Evolutionary conservation across 2,888 invertebrate species (phyloP).

Genomic region (Lepas anatifera): DNA sequence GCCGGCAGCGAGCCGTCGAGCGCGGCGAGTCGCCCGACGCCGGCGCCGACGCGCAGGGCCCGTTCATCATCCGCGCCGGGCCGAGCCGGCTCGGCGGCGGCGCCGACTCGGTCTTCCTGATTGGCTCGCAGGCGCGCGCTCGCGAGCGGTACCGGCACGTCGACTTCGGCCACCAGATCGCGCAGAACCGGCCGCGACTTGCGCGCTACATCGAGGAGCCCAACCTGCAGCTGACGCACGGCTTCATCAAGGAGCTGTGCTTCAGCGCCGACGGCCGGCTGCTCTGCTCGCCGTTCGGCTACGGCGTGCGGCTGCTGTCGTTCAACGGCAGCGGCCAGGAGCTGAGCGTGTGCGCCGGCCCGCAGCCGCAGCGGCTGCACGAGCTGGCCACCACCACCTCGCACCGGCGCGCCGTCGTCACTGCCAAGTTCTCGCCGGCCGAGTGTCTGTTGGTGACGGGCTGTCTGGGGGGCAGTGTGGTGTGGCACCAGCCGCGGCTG

Average conservation of each 20-base stretch:
- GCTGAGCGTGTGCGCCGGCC: slow-evolving; percentile 38
- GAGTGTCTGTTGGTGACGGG: slow-evolving; percentile 80
- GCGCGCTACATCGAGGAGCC: slow-evolving; percentile 75
- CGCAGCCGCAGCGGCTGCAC: slow-evolving; percentile 40
- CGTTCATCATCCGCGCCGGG: slow-evolving; percentile 2
- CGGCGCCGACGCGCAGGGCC: slow-evolving; percentile 9
- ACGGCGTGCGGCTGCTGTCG: slow-evolving; percentile 70
- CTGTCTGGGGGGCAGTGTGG: slow-evolving; percentile 73
- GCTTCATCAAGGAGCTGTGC: slow-evolving; percentile 84
- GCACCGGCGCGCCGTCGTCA: slow-evolving; percentile 69
- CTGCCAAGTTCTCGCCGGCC: slow-evolving; percentile 78
- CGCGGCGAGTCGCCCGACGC: slow-evolving; percentile 14
- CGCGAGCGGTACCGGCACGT: slow-evolving; percentile 29
- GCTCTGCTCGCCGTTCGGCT: slow-evolving; percentile 78
- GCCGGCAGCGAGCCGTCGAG: slow-evolving; percentile 19
- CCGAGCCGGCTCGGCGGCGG: not conserved
- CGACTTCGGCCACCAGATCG: slow-evolving; percentile 34
- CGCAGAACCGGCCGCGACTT: slow-evolving; percentile 60
- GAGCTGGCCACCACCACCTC: slow-evolving; percentile 53
- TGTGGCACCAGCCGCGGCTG: slow-evolving; percentile 69
- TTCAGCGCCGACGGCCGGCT: slow-evolving; percentile 82
- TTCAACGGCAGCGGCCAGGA: slow-evolving; percentile 67
- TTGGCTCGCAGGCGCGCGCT: slow-evolving; percentile 30
- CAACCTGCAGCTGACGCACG: slow-evolving; percentile 58
- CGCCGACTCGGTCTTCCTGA: slow-evolving; percentile 18